phyloP scores from a whole-genome alignment of 1,140 invertebrate species.

The Drosophila lacertosa region DNA sequence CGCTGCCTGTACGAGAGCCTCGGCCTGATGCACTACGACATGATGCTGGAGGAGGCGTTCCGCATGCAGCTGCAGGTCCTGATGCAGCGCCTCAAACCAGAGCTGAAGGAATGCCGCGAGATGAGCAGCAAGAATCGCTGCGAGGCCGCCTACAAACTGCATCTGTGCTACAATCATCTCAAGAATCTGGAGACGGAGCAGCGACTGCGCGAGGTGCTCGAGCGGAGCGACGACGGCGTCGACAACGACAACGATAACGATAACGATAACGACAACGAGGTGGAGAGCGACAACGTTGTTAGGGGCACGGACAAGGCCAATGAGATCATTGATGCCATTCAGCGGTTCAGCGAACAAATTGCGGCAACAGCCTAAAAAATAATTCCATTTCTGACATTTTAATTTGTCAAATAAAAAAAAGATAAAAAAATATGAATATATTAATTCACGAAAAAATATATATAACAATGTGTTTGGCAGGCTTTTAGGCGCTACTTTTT shows the following conservation, averaged over 20 bases:
- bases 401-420: too few species aligned
- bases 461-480: background rate
- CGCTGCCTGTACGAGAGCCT: slow-evolving; percentile 63
- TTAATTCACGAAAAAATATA: background rate
- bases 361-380: slow-evolving; percentile 4
- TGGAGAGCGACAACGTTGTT: background rate
- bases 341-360: slow-evolving; percentile 28
- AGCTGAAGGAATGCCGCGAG: slow-evolving; percentile 60
- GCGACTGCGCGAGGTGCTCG: slow-evolving; percentile 60
- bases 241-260: slow-evolving; percentile 31
- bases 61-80: slow-evolving; percentile 54
- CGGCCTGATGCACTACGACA: slow-evolving; percentile 59
- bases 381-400: background rate
- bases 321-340: slow-evolving; percentile 50
- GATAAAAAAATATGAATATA: too few species aligned
- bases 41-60: slow-evolving; percentile 69
- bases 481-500: slow-evolving; percentile 7
- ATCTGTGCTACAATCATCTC: slow-evolving; percentile 72
- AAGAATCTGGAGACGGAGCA: slow-evolving; percentile 72
- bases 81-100: slow-evolving; percentile 50
- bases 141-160: slow-evolving; percentile 72
- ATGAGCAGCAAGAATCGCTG: slow-evolving; percentile 61
- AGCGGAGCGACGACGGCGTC: slow-evolving; percentile 50
- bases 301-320: slow-evolving; percentile 13
- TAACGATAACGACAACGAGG: background rate